phyloP scores from a whole-genome alignment of 2,888 invertebrate genomes.

The Junonia oenone region DNA sequence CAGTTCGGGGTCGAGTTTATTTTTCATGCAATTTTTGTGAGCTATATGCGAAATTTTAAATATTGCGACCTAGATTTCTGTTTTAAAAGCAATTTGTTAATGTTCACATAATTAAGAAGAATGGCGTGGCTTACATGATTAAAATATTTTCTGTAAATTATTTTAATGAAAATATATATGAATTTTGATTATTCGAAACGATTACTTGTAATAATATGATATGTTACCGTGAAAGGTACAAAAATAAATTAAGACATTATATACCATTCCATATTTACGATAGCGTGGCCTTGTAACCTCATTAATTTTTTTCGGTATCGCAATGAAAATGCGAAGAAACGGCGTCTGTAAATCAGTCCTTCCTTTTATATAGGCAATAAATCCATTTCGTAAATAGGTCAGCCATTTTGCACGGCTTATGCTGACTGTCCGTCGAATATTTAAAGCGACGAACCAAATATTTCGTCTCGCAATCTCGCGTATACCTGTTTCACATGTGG shows the following conservation, averaged over 20 bases:
- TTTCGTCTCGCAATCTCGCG: background rate
- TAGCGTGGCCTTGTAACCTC: slow-evolving; percentile 37
- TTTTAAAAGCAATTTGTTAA: slow-evolving; percentile 15
- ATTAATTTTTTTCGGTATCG: slow-evolving; percentile 31
- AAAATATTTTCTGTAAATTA: background rate
- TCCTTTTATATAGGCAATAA: slow-evolving; percentile 45
- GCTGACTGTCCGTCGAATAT: background rate
- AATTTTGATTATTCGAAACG: too few relatives aligned
- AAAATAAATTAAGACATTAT: slow-evolving; percentile 6
- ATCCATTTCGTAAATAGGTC: slow-evolving; percentile 45
- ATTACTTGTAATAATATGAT: background rate
- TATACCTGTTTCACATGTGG: background rate
- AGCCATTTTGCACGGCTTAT: slow-evolving; percentile 14
- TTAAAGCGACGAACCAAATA: slow-evolving; percentile 1
- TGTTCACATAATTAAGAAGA: slow-evolving; percentile 24
- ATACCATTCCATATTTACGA: slow-evolving; percentile 13
- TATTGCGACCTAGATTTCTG: slow-evolving; percentile 26
- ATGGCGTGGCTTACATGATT: slow-evolving; percentile 25
- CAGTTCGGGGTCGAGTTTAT: slow-evolving; percentile 24
- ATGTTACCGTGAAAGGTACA: background rate
- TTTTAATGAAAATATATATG: too few relatives aligned
- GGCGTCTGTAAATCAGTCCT: slow-evolving; percentile 39
- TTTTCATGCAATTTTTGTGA: slow-evolving; percentile 30
- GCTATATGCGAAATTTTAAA: slow-evolving; percentile 25
- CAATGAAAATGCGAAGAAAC: slow-evolving; percentile 38